Evolutionary conservation across 2,113 vertebrate genomes (phyloP).

Genomic region (Mirounga angustirostris): DNA sequence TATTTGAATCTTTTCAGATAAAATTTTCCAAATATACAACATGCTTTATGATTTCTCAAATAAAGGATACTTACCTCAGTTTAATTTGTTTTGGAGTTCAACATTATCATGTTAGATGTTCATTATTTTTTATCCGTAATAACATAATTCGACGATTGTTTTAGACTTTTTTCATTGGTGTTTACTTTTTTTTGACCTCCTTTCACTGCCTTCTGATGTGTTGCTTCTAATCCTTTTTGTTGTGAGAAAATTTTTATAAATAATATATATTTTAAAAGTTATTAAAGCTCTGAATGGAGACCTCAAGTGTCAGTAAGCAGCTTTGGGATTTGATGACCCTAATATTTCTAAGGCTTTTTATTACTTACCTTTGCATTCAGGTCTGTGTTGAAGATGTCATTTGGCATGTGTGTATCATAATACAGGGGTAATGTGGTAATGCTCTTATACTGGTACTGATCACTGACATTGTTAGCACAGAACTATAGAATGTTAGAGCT

Average conservation of each 20-base stretch:
- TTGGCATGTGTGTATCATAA: constrained; percentile 31
- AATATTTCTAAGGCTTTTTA: constrained; percentile 54
- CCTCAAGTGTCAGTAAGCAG: constrained; percentile 20
- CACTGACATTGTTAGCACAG: constrained; percentile 25
- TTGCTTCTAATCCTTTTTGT: constrained; percentile 39
- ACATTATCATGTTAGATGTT: constrained; percentile 53
- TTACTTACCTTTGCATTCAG: constrained; percentile 7
- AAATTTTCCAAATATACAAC: neutral
- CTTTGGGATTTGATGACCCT: constrained; percentile 24
- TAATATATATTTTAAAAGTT: constrained; percentile 41
- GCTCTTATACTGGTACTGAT: neutral
- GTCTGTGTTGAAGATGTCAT: constrained; percentile 53
- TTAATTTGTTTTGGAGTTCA: constrained; percentile 26
- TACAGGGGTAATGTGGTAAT: constrained; percentile 22
- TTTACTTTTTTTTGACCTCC: neutral
- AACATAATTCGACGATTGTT: neutral
- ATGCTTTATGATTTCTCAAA: neutral
- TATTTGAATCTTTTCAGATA: constrained; percentile 26
- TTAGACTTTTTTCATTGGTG: constrained; percentile 1
- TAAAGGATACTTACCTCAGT: neutral
- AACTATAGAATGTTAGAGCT: constrained; percentile 38
- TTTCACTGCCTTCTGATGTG: constrained; percentile 4
- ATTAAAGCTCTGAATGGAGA: constrained; percentile 23
- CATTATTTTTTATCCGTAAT: constrained; percentile 39
- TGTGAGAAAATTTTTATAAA: constrained; percentile 36